These are phyloP conservation scores for Carlito syrichta DNA, from an alignment of 2,113 vertebrate genomes.

Conservation along the genomic window DNA sequence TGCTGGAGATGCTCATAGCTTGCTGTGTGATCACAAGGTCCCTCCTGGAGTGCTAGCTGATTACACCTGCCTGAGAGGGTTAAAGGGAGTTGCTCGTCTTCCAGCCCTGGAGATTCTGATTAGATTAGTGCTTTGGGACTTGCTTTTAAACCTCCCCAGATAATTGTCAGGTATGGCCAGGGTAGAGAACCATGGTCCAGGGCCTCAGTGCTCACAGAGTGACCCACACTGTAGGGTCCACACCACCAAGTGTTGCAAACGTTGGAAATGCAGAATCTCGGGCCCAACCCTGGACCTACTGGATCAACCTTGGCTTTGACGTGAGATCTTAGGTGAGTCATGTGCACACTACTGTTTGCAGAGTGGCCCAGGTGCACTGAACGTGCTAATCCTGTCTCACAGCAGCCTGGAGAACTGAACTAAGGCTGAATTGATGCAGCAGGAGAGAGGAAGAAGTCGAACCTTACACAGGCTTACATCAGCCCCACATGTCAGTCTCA, in stretches of 20 bases:
- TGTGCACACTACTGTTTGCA: accelerated
- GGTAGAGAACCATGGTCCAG: not conserved
- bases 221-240: too few relatives aligned
- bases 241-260: accelerated
- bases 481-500: not conserved
- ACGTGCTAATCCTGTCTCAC: not conserved
- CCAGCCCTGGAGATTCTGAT: not conserved
- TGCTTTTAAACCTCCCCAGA: not conserved
- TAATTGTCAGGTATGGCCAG: not conserved
- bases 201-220: not conserved
- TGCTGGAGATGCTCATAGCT: not conserved
- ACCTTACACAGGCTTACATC: not conserved
- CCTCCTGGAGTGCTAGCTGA: not conserved
- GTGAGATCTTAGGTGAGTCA: not conserved
- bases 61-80: too few relatives aligned
- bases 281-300: too few relatives aligned
- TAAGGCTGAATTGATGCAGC: not conserved
- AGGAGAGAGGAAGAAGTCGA: not conserved
- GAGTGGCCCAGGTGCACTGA: accelerated
- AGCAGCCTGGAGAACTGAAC: not conserved
- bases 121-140: not conserved
- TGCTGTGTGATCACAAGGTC: accelerated
- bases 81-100: too few relatives aligned
- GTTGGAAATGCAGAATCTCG: not conserved
- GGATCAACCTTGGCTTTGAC: too few relatives aligned